Percentiles rank a stretch among this genome's conserved stretches.
These are phyloP conservation scores for Mesoclemmys tuberculata DNA, from an alignment of 2,113 vertebrate genomes.

Conservation along the genomic window DNA sequence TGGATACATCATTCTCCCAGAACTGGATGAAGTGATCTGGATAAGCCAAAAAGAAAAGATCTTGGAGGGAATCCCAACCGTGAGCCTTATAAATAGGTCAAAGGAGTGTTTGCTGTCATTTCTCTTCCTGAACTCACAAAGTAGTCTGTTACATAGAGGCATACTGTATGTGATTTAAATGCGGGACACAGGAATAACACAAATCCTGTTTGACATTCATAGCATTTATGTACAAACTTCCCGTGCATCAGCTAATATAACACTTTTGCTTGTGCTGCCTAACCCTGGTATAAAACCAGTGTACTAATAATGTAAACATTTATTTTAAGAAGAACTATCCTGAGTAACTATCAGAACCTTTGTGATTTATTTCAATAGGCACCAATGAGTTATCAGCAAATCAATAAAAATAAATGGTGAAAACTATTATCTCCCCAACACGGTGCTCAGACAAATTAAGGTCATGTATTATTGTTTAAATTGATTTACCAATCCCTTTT, in stretches of 20 bases:
- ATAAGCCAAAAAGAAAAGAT: neutral
- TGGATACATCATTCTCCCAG: neutral
- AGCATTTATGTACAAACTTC: fast-evolving
- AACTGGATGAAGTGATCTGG: neutral
- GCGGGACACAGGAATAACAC: neutral
- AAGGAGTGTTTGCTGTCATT: neutral
- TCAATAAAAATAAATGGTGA: slow-evolving; percentile 50
- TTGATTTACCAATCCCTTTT: slow-evolving; percentile 12
- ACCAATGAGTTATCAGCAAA: neutral
- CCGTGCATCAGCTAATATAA: neutral
- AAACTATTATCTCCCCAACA: slow-evolving; percentile 15
- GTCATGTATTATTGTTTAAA: neutral
- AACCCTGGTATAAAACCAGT: neutral
- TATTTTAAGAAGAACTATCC: neutral
- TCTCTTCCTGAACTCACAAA: too few relatives aligned
- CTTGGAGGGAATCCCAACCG: neutral
- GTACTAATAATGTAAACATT: fast-evolving
- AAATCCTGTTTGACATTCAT: neutral
- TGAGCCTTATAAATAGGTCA: neutral
- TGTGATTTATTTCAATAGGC: neutral
- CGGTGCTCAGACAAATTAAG: neutral
- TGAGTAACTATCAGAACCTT: neutral
- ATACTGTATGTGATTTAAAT: neutral
- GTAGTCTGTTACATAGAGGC: neutral
- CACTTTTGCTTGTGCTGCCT: neutral